Evolutionary conservation across 2,888 invertebrate species (phyloP), one percentile per base, ranked within the genome.

Genomic region (Amblyjoppa fuscipennis): DNA sequence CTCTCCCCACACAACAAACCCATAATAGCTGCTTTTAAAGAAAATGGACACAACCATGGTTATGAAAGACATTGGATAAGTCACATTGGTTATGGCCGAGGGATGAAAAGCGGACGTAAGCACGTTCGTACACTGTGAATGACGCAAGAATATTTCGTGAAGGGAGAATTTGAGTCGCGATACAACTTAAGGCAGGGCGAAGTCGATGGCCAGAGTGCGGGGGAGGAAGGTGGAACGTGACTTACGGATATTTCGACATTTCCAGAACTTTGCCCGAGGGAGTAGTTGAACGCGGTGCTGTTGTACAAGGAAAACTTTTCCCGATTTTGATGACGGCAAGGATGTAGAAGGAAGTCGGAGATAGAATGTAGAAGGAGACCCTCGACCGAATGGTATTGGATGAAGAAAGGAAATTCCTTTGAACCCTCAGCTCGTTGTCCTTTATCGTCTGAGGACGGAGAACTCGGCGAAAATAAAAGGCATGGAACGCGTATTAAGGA

Each of bases 201-300:
- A 59, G 11, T 13, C 45, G 28, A 59, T 70, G 9, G 20, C 28
- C 76, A 64, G 51, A 53, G 64, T 51, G 34, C 49, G 70, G 51
- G 41, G 34, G 25, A 64, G 53, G 53, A 59, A 25, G 59, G 53
- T 49, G 51, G 28, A 20, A 81, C 20, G 64, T 45, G n/a, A 20
- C 31, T 59, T 81, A 16, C 41, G 45, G 56, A 28, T 11, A 34
- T 34, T 28, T 20, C 51, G 28, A 51, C 61, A 70, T 76, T 76
- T 82, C 71, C 51, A n/a, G 53, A 31, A 31, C 80, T 56, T 25
- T 34, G 11, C 64, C 76, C 61, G 13, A n/a, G 70, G 76, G 70
- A 56, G 69, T 61, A 41, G 74, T 75, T 38, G 38, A 75, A 41
- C 71, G 51, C 20, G 61, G 16, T 41, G 20, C 68, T 69, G 61